These are phyloP conservation scores for Chrysochloris asiatica DNA, from an alignment of 2,113 vertebrate species.

Conservation along the genomic window DNA sequence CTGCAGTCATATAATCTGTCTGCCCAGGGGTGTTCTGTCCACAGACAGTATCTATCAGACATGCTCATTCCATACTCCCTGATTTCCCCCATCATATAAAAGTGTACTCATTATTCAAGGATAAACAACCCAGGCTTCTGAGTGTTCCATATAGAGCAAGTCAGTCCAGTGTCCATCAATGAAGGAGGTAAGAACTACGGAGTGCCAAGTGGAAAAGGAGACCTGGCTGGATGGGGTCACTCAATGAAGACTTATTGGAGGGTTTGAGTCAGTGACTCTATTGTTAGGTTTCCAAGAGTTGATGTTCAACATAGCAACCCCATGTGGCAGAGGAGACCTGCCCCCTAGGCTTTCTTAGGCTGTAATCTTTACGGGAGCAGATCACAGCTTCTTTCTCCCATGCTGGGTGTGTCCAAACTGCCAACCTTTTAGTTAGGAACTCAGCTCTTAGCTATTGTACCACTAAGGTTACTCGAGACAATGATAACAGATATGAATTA, in stretches of 20 bases:
- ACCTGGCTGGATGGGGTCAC: too few species aligned
- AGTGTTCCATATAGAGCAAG: background rate
- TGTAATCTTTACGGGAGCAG: background rate
- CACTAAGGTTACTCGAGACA: background rate
- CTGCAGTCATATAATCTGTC: constrained; percentile 11
- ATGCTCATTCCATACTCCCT: background rate
- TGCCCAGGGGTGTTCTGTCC: constrained; percentile 52
- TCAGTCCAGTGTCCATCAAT: fast-evolving
- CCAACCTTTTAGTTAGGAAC: background rate
- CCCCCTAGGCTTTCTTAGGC: background rate
- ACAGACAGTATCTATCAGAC: background rate
- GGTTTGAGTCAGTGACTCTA: background rate
- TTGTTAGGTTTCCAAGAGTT: background rate
- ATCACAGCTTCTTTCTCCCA: background rate
- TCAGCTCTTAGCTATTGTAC: background rate
- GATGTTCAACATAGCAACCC: background rate
- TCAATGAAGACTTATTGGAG: background rate
- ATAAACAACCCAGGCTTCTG: background rate
- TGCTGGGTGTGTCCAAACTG: background rate
- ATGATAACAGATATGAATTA: too few species aligned
- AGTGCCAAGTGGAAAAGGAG: too few species aligned
- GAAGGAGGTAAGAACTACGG: background rate
- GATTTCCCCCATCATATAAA: background rate
- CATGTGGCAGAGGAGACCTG: background rate
- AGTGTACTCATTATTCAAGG: background rate